A percentile compares a stretch with the other conserved stretches of the same genome.
phyloP scores from a whole-genome alignment of 2,888 invertebrate genomes.

The Leptinotarsa peninsularis region DNA sequence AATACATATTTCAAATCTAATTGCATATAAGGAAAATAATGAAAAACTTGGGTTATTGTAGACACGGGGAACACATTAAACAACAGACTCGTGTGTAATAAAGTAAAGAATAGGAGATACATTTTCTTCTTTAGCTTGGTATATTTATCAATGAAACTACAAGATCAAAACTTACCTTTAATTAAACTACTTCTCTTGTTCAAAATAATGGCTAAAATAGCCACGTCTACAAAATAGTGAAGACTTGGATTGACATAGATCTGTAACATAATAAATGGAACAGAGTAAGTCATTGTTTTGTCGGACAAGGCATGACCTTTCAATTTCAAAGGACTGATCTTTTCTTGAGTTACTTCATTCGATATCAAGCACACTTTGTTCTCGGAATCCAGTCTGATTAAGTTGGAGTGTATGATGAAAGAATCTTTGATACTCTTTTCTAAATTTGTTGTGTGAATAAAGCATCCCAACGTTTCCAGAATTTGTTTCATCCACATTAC shows the following conservation, averaged over 20 bases:
- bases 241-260: constrained; percentile 82
- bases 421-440: constrained; percentile 69
- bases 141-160: neutral
- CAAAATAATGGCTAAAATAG: constrained; percentile 70
- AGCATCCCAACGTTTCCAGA: constrained; percentile 64
- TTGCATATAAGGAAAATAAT: too few species aligned
- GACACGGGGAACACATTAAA: neutral
- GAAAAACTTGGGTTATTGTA: too few species aligned
- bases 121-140: too few species aligned
- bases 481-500: constrained; percentile 69
- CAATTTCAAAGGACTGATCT: constrained; percentile 68
- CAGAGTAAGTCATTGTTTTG: constrained; percentile 76
- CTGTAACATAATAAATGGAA: constrained; percentile 79
- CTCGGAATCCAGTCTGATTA: constrained; percentile 65
- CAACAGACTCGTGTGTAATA: too few species aligned
- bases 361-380: constrained; percentile 61
- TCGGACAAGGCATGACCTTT: constrained; percentile 76
- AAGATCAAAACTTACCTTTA: constrained; percentile 57
- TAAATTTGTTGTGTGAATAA: constrained; percentile 62
- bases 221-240: constrained; percentile 76
- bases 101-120: too few species aligned
- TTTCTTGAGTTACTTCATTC: constrained; percentile 64
- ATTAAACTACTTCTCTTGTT: constrained; percentile 51
- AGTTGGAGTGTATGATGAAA: constrained; percentile 71
- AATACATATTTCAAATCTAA: too few species aligned